A percentile compares a stretch with the other conserved stretches of the same genome.
These are phyloP conservation scores for Uromys caudimaculatus DNA, from an alignment of 2,797 vertebrate genomes.

Conservation along the genomic window DNA sequence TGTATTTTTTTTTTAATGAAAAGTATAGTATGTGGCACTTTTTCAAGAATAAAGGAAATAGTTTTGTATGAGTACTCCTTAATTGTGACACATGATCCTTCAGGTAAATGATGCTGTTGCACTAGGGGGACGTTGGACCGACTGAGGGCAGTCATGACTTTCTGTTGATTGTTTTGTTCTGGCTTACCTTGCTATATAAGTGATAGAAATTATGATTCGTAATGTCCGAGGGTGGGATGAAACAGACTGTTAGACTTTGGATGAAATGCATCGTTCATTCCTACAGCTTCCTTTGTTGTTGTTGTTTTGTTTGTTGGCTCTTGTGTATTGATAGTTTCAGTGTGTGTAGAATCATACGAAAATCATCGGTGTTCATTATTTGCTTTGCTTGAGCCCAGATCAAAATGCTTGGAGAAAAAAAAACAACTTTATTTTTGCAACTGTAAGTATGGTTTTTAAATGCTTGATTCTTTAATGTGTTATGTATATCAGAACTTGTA, in stretches of 20 bases:
- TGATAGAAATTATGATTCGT: slow-evolving; percentile 77
- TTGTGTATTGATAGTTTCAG: slow-evolving; percentile 70
- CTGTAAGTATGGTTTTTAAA: slow-evolving; percentile 84
- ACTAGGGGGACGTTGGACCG: slow-evolving; percentile 83
- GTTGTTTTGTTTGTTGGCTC: slow-evolving; percentile 40
- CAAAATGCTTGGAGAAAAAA: slow-evolving; percentile 84
- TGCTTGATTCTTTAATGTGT: slow-evolving; percentile 83
- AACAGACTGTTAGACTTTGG: slow-evolving; percentile 70
- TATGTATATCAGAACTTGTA: slow-evolving; percentile 79
- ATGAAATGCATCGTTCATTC: slow-evolving; percentile 76
- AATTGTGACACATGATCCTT: slow-evolving; percentile 85
- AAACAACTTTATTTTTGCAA: slow-evolving; percentile 89
- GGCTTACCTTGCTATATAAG: slow-evolving; percentile 64
- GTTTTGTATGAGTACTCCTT: slow-evolving; percentile 89
- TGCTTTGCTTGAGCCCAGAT: slow-evolving; percentile 86
- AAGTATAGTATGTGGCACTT: slow-evolving; percentile 87
- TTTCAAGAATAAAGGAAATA: slow-evolving; percentile 87
- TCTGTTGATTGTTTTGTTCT: slow-evolving; percentile 74
- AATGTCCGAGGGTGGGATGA: slow-evolving; percentile 75
- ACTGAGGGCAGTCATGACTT: slow-evolving; percentile 49
- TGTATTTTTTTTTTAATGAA: slow-evolving; percentile 81
- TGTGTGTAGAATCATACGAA: slow-evolving; percentile 70
- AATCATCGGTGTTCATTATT: slow-evolving; percentile 75
- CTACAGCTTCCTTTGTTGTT: slow-evolving; percentile 40
- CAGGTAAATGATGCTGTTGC: slow-evolving; percentile 88